Evolutionary conservation across 2,888 invertebrate species (phyloP), one percentile per base, ranked within the genome.

Genomic region (Arrhopalites spinosus): DNA sequence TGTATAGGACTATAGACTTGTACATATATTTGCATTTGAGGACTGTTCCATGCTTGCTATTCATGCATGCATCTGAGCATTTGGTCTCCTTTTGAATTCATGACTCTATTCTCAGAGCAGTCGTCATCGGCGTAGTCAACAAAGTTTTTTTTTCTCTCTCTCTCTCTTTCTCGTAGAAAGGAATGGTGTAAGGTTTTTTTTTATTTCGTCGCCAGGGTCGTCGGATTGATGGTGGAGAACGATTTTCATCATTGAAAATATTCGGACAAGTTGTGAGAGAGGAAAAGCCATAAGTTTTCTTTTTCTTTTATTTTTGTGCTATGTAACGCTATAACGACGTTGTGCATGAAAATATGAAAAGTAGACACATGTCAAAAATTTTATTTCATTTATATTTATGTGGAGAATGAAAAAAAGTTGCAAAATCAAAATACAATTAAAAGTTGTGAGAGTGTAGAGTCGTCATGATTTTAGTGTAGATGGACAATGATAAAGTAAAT

Each of bases 101-200:
- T 78, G 78, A 78, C 76, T 78, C 70, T 74, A 71, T 78, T 74
- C 73, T 76, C 74, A 73, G 59, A 74, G 73, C 63, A 78, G 76
- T 76, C 71, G 73, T 76, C 67, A 74, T 73, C 53, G 61, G 78
- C 73, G 47, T 7, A 47, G n/a, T n/a, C 75, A 73, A 73, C 73
- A 75, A 77, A 77, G 75, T n/a, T n/a, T n/a, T n/a, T n/a, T n/a
- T 72, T 75, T 70, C 69, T 71, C 15, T 29, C 15, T 66, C 13
- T 25, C 29, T 66, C 36, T 66, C 29, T 20, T 66, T 25, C n/a
- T 50, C 36, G 13, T 7, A 72, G 29, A 45, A 73, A 73, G n/a
- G 23, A 64, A 73, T 64, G 50, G 53, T 59, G 23, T 59, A 73
- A 73, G 50, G 53, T 59, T 59, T 59, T 59, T n/a, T 23, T 36